phyloP scores from a whole-genome alignment of 2,888 invertebrate species.

The Drosophila neonasuta region DNA sequence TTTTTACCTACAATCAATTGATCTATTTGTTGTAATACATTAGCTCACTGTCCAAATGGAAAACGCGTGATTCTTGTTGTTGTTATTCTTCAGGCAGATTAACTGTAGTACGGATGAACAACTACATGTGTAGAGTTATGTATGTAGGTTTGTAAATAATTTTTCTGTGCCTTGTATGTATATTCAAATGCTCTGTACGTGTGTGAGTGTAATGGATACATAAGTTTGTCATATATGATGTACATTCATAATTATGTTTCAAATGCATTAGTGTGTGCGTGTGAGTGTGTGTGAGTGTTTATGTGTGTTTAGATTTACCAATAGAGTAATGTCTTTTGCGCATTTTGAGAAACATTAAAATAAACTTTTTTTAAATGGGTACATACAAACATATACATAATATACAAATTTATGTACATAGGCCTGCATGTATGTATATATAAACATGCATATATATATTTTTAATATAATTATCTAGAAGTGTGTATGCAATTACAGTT shows the following conservation, averaged over 20 bases:
- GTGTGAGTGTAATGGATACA: conserved; percentile 4
- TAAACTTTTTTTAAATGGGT: conserved; percentile 37
- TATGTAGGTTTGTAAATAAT: conserved; percentile 7
- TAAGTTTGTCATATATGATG: background rate
- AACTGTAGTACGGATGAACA: conserved; percentile 57
- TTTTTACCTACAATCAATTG: conserved; percentile 57
- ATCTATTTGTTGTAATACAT: conserved; percentile 73
- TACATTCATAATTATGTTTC: background rate
- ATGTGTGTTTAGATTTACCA: conserved; percentile 37
- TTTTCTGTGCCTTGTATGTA: conserved; percentile 1
- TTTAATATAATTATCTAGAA: conserved; percentile 20
- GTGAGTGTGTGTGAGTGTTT: conserved; percentile 19
- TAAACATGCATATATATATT: conserved; percentile 24
- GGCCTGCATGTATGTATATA: conserved; percentile 27
- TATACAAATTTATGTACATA: conserved; percentile 18
- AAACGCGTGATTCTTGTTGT: conserved; percentile 75
- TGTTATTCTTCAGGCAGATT: conserved; percentile 65
- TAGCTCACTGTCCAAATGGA: conserved; percentile 76
- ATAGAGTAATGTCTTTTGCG: conserved; percentile 70
- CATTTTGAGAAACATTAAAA: conserved; percentile 64
- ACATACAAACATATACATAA: conserved; percentile 11
- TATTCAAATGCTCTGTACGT: conserved; percentile 7
- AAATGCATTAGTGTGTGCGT: conserved; percentile 13
- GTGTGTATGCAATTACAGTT: conserved; percentile 18
- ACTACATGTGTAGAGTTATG: conserved; percentile 28